Conservation (phyloP, 2,113 vertebrate species). For the Shinisaurus crocodilurus region DNA sequence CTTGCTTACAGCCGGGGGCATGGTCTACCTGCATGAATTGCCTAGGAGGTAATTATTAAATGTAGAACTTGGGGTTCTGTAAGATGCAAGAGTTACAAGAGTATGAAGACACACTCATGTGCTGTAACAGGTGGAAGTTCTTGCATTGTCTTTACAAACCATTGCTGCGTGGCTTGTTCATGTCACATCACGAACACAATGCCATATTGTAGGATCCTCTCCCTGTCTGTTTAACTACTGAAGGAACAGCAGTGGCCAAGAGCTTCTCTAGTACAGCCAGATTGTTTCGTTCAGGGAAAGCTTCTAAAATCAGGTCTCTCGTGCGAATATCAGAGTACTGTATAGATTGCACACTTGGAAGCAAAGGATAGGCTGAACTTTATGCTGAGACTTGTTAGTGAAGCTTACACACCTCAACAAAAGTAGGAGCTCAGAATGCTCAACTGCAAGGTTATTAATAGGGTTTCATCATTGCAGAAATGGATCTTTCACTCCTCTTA, state of each 20-base stretch:
- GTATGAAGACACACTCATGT: background rate
- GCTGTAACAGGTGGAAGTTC: background rate
- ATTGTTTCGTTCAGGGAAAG: background rate
- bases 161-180: background rate
- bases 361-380: background rate
- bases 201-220: background rate
- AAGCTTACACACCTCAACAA: background rate
- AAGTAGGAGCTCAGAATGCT: background rate
- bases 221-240: background rate
- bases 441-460: background rate
- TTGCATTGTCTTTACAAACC: background rate
- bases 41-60: background rate
- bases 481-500: background rate
- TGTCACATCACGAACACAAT: background rate
- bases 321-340: background rate
- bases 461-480: background rate
- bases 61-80: rapidly evolving
- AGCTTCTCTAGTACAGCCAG: background rate
- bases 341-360: background rate
- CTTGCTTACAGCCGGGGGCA: background rate
- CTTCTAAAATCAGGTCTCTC: background rate
- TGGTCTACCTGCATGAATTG: background rate
- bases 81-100: background rate
- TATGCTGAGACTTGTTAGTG: background rate
- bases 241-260: background rate